Evolutionary conservation across 2,113 vertebrate species (phyloP), one percentile per base, ranked within the genome.

Genomic region (Genyomyrus donnyi): DNA sequence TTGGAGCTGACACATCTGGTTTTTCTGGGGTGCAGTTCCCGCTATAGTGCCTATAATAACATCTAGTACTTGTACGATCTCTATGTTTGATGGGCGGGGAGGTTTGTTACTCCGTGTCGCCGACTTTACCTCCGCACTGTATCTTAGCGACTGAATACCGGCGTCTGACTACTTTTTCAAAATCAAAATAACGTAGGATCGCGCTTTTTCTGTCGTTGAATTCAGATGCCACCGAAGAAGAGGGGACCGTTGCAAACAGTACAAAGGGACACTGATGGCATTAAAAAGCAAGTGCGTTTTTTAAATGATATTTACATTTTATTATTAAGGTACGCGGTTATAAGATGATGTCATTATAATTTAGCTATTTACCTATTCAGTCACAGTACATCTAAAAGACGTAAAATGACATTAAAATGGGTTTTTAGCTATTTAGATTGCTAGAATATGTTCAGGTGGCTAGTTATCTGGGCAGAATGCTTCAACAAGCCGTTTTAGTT

Each of bases 181-280:
- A 9, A 39, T 21, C 49, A 8, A 8, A 53, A 35, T 39, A 31
- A 9, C 21, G 46, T 46, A 21, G 46, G 5, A 39, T 39, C 15
- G 15, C 11, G 52, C 7, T 52, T 21, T 56, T 89, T 56, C 5
- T 89, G 10, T 27, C 39, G 3, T 46, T 5, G 42, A n/a, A 74
- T 77, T 27, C 8, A 13, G 39, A 96, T 96, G 95, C 91, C 95
- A 31, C 92, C 90, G 0, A 96, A 93, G 90, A 93, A 93, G 91
- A 94, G 90, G 90, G 95, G 95, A 87, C 92, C 94, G 2, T 89
- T 96, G 66, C 95, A 95, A 39, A 92, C 93, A 10, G 83, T 92
- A 4, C 94, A 95, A 84, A 93, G 91, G 91, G 94, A 96, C 31
- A 94, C 93, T 31, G 95, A 95, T 87, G 93, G 92, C 10, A 89